phyloP scores from a whole-genome alignment of 2,888 invertebrate species.

The Microctonus hyperodae region DNA sequence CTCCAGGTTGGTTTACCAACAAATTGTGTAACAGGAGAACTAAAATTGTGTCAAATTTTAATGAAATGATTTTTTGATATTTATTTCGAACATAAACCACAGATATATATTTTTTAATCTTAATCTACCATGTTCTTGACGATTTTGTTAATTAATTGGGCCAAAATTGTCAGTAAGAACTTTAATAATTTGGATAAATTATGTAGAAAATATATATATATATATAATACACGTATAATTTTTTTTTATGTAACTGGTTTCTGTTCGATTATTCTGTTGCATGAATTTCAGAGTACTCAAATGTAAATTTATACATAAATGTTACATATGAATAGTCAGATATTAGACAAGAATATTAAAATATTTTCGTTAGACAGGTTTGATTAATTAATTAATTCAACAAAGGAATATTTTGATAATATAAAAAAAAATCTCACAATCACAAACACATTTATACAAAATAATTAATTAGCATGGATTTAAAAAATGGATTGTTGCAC shows the following conservation, averaged over 20 bases:
- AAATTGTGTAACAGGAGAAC: constrained; percentile 32
- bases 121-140: neutral
- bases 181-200: neutral
- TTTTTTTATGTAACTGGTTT: constrained; percentile 21
- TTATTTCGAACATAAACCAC: constrained; percentile 37
- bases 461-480: constrained; percentile 32
- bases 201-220: neutral
- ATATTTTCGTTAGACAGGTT: neutral
- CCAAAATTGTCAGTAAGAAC: constrained; percentile 4
- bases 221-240: neutral
- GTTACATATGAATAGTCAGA: neutral
- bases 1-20: constrained; percentile 56
- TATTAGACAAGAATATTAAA: neutral
- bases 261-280: constrained; percentile 31
- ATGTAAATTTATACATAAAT: neutral
- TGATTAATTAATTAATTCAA: neutral
- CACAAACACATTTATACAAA: neutral
- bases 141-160: constrained; percentile 22
- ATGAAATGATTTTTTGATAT: neutral
- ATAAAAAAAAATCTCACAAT: no score
- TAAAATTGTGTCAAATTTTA: neutral
- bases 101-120: constrained; percentile 12
- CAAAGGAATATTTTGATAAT: neutral
- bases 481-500: constrained; percentile 32
- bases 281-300: constrained; percentile 24